Percentiles rank a stretch among this genome's conserved stretches.
Evolutionary conservation across 2,888 invertebrate genomes (phyloP).

Genomic region (Apeira syringaria): DNA sequence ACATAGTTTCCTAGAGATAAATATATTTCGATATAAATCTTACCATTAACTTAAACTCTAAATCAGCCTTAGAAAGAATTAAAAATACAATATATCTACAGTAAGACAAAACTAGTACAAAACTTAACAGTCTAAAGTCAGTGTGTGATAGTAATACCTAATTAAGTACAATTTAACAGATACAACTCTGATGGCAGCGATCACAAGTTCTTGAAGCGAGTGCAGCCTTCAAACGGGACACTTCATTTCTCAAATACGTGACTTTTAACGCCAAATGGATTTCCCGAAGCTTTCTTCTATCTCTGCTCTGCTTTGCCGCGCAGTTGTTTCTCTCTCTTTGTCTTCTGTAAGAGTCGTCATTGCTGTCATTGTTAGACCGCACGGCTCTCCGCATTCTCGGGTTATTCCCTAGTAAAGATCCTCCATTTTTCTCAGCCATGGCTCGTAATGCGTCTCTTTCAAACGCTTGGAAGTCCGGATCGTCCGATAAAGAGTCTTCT

Average conservation of each 20-base stretch:
- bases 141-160: no score
- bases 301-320: conserved; percentile 97
- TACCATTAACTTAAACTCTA: no score
- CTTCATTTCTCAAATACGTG: conserved; percentile 85
- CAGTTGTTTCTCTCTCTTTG: conserved; percentile 96
- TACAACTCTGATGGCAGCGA: conserved; percentile 41
- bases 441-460: conserved; percentile 86
- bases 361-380: conserved; percentile 45
- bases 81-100: no score
- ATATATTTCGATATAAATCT: conserved; percentile 1
- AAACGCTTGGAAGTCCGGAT: conserved; percentile 86
- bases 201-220: conserved; percentile 42
- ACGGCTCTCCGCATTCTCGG: conserved; percentile 86
- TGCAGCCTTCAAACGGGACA: conserved; percentile 47
- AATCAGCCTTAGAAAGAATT: no score
- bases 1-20: conserved; percentile 2
- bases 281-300: conserved; percentile 94
- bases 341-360: conserved; percentile 94
- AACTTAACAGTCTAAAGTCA: not conserved
- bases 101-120: no score
- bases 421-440: conserved; percentile 84
- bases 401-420: conserved; percentile 78
- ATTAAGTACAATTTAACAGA: conserved; percentile 3
- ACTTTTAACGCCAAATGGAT: conserved; percentile 96
- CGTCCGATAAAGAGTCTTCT: conserved; percentile 56